Evolutionary conservation across 2,888 invertebrate species (phyloP).

Genomic region (Xestia xanthographa): DNA sequence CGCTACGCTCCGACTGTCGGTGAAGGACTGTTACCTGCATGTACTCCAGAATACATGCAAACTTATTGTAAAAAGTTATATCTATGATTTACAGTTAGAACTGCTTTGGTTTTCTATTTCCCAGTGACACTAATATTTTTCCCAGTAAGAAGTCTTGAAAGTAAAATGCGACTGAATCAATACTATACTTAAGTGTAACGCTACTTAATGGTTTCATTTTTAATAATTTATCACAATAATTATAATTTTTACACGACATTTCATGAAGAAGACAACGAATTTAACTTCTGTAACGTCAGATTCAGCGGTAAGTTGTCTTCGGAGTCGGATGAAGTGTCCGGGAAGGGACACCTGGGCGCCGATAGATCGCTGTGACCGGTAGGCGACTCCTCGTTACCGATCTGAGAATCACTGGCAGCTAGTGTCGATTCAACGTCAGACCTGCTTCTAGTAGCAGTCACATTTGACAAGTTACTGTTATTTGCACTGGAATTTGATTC

Average conservation of each 20-base stretch:
- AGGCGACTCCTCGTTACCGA: constrained; percentile 8
- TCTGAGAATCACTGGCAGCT: constrained; percentile 21
- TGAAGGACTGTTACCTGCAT: background rate
- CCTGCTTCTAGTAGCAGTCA: constrained; percentile 43
- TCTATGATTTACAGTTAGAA: constrained; percentile 38
- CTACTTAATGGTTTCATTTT: constrained; percentile 58
- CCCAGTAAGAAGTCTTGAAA: constrained; percentile 30
- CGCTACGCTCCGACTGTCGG: background rate
- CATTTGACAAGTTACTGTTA: constrained; percentile 57
- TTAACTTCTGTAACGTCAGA: constrained; percentile 77
- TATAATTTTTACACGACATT: constrained; percentile 45
- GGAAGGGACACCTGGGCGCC: constrained; percentile 4
- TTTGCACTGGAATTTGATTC: constrained; percentile 71
- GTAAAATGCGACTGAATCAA: constrained; percentile 56
- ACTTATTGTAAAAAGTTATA: constrained; percentile 45
- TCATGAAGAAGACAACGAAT: constrained; percentile 58
- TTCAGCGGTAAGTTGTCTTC: constrained; percentile 85
- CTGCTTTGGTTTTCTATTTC: constrained; percentile 58
- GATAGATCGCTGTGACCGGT: constrained; percentile 1
- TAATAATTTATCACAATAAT: constrained; percentile 70
- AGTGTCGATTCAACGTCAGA: constrained; percentile 46
- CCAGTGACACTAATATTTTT: constrained; percentile 35
- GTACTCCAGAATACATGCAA: constrained; percentile 23
- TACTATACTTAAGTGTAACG: constrained; percentile 36
- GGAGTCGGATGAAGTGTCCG: constrained; percentile 74